Conservation (phyloP, 2,113 vertebrate genomes). For the Montifringilla adamsi region DNA sequence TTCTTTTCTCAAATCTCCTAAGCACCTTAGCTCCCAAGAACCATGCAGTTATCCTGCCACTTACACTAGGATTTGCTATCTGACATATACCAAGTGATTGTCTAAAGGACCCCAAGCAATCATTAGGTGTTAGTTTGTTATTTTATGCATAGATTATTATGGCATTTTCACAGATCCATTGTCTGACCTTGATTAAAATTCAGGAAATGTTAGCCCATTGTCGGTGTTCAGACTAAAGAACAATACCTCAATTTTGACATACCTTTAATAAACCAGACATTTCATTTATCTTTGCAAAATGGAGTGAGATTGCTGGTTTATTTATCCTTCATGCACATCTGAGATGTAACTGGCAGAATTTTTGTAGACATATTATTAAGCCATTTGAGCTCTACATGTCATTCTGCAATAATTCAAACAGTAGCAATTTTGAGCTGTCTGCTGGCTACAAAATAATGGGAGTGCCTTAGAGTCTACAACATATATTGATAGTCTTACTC, state of each 20-base stretch:
- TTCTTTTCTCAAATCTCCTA: background rate
- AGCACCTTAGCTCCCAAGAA: background rate
- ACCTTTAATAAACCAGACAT: constrained; percentile 14
- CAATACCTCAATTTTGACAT: background rate
- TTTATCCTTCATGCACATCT: background rate
- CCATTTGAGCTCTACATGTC: background rate
- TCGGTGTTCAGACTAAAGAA: background rate
- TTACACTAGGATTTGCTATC: background rate
- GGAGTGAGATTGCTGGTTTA: background rate
- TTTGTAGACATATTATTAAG: constrained; percentile 6
- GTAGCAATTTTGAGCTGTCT: background rate
- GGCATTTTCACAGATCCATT: background rate
- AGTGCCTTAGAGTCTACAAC: background rate
- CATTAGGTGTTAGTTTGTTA: background rate
- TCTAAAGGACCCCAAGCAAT: background rate
- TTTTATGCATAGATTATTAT: background rate
- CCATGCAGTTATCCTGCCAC: background rate
- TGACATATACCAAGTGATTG: background rate
- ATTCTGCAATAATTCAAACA: background rate
- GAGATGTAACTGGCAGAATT: background rate
- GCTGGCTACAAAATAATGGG: background rate
- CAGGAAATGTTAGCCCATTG: background rate
- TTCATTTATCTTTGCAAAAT: constrained; percentile 10
- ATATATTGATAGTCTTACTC: background rate
- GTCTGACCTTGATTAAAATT: background rate